A percentile compares a stretch with the other conserved stretches of the same genome.
phyloP scores from a whole-genome alignment of 2,113 vertebrate genomes.

The Hippocampus barbouri region DNA sequence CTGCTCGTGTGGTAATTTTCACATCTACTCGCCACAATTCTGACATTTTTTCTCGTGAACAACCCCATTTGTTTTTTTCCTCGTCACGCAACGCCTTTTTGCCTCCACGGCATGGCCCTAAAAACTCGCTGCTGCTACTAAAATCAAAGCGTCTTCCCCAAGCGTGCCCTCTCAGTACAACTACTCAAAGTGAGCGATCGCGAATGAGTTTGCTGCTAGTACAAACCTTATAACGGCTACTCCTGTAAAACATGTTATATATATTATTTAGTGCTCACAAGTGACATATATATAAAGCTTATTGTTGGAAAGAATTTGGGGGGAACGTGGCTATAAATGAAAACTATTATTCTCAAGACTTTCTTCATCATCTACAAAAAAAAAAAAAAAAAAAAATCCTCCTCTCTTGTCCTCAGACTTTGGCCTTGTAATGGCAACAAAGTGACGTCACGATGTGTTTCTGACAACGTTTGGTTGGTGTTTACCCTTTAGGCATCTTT shows the following conservation, averaged over 20 bases:
- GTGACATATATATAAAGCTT: conserved; percentile 63
- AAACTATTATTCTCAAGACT: conserved; percentile 39
- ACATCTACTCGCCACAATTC: neutral
- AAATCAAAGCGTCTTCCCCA: neutral
- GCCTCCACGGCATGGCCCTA: neutral
- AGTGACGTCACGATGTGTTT: conserved; percentile 31
- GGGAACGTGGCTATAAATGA: conserved; percentile 52
- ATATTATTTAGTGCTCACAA: conserved; percentile 54
- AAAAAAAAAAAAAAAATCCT: conserved; percentile 29
- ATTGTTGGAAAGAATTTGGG: conserved; percentile 41
- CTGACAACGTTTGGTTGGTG: conserved; percentile 25
- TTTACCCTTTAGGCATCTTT: conserved; percentile 41
- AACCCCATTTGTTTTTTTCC: neutral
- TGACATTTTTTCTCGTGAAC: neutral
- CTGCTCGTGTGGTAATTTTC: neutral
- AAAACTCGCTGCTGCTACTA: neutral
- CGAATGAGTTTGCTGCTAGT: conserved; percentile 60
- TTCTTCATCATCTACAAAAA: conserved; percentile 39
- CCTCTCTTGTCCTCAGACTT: conserved; percentile 28
- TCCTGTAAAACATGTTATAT: conserved; percentile 53
- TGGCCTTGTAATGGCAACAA: conserved; percentile 58
- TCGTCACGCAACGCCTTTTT: neutral
- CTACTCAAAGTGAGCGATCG: conserved; percentile 19
- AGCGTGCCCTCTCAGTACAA: neutral
- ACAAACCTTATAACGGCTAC: conserved; percentile 62